Evolutionary conservation across 2,797 vertebrate species (phyloP), one percentile per base, ranked within the genome.

Genomic region (Mormyrops boulengeri): DNA sequence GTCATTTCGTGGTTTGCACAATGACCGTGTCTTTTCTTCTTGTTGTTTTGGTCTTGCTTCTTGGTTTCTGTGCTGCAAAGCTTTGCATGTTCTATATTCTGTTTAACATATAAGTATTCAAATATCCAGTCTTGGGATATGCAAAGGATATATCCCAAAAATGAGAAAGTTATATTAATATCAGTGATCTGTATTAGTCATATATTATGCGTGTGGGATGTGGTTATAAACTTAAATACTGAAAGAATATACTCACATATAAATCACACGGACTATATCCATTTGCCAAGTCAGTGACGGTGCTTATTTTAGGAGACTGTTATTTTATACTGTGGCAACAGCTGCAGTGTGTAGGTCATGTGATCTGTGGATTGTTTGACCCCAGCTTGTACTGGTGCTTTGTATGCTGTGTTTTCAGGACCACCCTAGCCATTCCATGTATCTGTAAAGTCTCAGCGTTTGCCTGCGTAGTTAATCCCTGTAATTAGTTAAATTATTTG

Each of bases 261-360:
- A 57, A 55, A 82, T 89, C 88, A 90, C 47, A 50, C 8, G n/a
- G 47, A 62, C 44, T 22, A n/a, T 88, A 84, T 30, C 73, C 62
- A 91, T 92, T 90, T 93, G 91, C 92, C 92, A 91, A 82, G 26
- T 1, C 14, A 22, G 91, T 89, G 85, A 85, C 12, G 85, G 14
- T 41, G 2, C 52, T 91, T 90, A 91, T 92, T 93, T 92, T 92
- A 93, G 92, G 34, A 94, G 90, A 49, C 66, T 87, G 92, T 94
- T 87, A 91, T 91, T 93, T 95, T 93, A 95, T 94, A 94, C 91
- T 88, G 86, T 87, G 88, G 92, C 88, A 92, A 95, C 95, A 96
- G 96, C 95, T 96, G 96, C 94, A 92, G 91, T 17, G 66, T 91
- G 92, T 93, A 22, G 77, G 96, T 96, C 95, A 96, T 90, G 93